Evolutionary conservation across 2,797 vertebrate species (phyloP).

Genomic region (Uromys caudimaculatus): DNA sequence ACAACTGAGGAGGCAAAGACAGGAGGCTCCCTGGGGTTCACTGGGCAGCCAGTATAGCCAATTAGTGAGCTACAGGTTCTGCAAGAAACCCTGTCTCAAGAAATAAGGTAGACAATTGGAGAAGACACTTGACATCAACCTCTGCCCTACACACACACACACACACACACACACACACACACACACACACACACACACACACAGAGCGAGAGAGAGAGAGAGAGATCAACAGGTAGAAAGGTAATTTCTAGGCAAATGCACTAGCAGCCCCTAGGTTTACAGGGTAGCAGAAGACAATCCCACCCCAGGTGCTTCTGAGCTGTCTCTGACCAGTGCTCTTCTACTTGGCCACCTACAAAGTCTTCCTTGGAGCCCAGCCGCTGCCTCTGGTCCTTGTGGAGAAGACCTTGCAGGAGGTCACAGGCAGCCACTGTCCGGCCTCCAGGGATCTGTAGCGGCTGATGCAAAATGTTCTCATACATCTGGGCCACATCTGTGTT

Average conservation of each 20-base stretch:
- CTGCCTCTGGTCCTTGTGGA: constrained; percentile 96
- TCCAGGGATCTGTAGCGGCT: constrained; percentile 92
- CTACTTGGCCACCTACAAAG: constrained; percentile 90
- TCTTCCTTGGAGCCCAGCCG: constrained; percentile 96
- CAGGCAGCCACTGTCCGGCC: constrained; percentile 94
- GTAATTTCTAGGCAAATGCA: neutral
- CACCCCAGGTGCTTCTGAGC: neutral
- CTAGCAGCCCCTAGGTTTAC: neutral
- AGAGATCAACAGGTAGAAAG: neutral
- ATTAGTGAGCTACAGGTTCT: neutral
- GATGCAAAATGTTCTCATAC: constrained; percentile 97
- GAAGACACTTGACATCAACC: neutral
- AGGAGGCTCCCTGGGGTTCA: no score
- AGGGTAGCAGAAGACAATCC: neutral
- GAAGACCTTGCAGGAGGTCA: constrained; percentile 93
- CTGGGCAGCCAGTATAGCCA: neutral
- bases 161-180: neutral
- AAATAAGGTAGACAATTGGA: neutral
- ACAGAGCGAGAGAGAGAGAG: neutral
- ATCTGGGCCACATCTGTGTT: constrained; percentile 95
- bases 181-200: neutral
- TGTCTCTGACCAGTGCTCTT: neutral
- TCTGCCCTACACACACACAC: neutral
- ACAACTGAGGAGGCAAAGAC: neutral
- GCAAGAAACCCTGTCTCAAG: neutral